These are phyloP conservation scores for Paramormyrops hopkinsi DNA, from an alignment of 2,797 vertebrate genomes.

Conservation along the genomic window DNA sequence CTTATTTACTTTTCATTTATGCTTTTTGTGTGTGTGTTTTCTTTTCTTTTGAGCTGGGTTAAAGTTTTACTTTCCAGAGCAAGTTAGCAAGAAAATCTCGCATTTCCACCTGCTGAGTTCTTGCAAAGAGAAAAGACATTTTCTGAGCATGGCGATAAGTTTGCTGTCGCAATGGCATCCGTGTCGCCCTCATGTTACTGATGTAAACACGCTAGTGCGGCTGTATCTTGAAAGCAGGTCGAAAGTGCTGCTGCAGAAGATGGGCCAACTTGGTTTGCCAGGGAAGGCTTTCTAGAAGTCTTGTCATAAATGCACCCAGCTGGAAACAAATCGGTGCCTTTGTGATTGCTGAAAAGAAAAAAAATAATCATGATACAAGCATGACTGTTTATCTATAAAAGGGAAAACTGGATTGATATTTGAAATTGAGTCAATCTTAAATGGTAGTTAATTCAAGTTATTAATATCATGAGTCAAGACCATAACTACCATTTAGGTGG, in stretches of 20 bases:
- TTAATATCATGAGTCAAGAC: not conserved
- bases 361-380: not conserved
- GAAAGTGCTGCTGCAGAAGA: not conserved
- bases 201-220: not conserved
- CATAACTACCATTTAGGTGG: not conserved
- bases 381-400: not conserved
- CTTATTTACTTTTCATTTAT: constrained; percentile 16
- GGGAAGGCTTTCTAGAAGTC: not conserved
- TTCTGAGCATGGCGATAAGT: not conserved
- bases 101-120: not conserved
- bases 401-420: not conserved
- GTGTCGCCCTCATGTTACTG: not conserved
- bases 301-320: not conserved
- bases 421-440: not conserved
- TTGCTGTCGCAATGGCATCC: not conserved
- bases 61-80: constrained; percentile 9
- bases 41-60: not conserved
- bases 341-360: not conserved
- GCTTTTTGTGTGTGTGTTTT: not conserved
- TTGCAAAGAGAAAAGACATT: not conserved
- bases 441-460: not conserved
- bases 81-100: not conserved
- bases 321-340: not conserved
- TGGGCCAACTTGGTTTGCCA: not conserved
- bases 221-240: not conserved